phyloP scores from a whole-genome alignment of 2,888 invertebrate species.

The Epirrhoe tristata region DNA sequence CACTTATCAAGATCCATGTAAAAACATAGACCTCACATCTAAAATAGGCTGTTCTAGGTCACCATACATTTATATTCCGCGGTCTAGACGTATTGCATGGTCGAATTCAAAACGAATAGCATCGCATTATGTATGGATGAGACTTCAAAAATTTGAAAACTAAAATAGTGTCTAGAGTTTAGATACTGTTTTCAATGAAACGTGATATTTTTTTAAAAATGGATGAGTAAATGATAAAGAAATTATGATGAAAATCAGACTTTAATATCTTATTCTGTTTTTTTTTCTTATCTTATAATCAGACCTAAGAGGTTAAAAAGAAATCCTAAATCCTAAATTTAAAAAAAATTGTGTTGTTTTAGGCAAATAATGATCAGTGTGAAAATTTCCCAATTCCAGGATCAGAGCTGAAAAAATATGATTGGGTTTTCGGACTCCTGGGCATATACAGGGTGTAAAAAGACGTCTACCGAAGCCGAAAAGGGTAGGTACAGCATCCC shows the following conservation, averaged over 20 bases:
- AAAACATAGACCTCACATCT: conserved; percentile 51
- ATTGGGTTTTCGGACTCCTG: background rate
- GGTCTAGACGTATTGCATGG: conserved; percentile 84
- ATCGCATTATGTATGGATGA: conserved; percentile 82
- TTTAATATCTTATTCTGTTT: too few species aligned
- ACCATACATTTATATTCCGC: conserved; percentile 79
- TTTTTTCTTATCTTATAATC: too few species aligned
- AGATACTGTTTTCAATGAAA: conserved; percentile 59
- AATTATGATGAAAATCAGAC: too few species aligned
- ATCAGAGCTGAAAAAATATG: too few species aligned
- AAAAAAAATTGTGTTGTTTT: too few species aligned
- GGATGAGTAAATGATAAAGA: background rate
- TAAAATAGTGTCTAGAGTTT: conserved; percentile 79
- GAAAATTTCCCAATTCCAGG: too few species aligned
- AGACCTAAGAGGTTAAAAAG: too few species aligned
- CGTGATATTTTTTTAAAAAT: conserved; percentile 30
- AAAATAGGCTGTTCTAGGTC: conserved; percentile 79
- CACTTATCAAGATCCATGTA: conserved; percentile 36
- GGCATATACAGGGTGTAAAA: too few species aligned
- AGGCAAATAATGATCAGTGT: too few species aligned
- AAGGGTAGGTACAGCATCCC: too few species aligned
- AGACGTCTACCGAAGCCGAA: too few species aligned
- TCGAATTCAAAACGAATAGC: conserved; percentile 82
- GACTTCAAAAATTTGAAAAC: conserved; percentile 76
- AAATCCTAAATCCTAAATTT: too few species aligned